These are phyloP conservation scores for Athalia cordata DNA, from an alignment of 2,888 invertebrate species.

Conservation along the genomic window DNA sequence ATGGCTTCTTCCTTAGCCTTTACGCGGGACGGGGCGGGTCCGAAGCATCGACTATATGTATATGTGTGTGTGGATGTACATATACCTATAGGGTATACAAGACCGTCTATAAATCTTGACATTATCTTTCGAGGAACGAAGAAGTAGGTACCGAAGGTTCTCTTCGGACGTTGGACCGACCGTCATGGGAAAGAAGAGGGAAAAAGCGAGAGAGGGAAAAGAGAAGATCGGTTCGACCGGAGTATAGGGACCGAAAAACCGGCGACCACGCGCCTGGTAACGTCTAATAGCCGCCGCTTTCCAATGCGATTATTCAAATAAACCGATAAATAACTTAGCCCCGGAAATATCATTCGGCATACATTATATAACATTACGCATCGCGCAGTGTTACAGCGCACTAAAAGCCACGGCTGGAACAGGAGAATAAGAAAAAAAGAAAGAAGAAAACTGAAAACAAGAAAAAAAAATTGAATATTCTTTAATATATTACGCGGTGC, in stretches of 20 bases:
- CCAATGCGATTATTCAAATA: conserved; percentile 66
- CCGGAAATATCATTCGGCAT: conserved; percentile 57
- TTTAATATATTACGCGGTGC: too few relatives aligned
- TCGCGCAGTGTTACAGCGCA: conserved; percentile 31
- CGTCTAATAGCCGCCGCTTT: conserved; percentile 54
- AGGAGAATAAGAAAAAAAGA: too few relatives aligned
- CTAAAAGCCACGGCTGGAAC: conserved; percentile 6
- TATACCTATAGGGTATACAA: background rate
- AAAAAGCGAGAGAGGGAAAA: background rate
- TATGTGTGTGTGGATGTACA: too few relatives aligned
- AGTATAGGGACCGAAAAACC: background rate
- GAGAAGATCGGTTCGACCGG: background rate
- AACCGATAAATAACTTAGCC: conserved; percentile 63
- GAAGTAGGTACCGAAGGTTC: conserved; percentile 23
- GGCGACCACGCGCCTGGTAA: conserved; percentile 1
- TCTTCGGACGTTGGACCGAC: too few relatives aligned
- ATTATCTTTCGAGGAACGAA: conserved; percentile 25
- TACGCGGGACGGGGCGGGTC: too few relatives aligned
- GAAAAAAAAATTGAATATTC: too few relatives aligned
- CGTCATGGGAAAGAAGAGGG: background rate
- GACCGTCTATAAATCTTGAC: conserved; percentile 36
- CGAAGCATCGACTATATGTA: too few relatives aligned
- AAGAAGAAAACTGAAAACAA: too few relatives aligned
- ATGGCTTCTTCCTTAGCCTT: too few relatives aligned
- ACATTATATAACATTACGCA: conserved; percentile 54